Conservation (phyloP, 2,797 vertebrate genomes). For the Ciconia nigra region DNA sequence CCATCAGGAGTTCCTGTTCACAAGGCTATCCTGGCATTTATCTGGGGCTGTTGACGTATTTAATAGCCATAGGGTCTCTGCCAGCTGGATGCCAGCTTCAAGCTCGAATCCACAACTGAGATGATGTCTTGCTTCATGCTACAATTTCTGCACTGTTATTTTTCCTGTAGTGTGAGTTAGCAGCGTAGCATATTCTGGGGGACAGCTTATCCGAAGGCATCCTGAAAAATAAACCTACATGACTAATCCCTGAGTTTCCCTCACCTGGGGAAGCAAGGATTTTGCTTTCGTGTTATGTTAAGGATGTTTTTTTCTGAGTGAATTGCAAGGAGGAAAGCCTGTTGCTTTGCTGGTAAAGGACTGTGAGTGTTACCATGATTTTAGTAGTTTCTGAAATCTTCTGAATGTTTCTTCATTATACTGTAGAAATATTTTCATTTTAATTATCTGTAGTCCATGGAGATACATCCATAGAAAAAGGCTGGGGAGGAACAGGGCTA, state of each 20-base stretch:
- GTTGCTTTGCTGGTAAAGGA: neutral
- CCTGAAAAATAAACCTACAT: neutral
- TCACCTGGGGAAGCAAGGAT: neutral
- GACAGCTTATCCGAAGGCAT: neutral
- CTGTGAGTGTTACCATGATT: neutral
- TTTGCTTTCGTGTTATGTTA: neutral
- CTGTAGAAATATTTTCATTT: neutral
- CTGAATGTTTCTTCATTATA: neutral
- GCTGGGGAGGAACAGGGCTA: neutral
- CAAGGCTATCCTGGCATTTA: constrained; percentile 29
- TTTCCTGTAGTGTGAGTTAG: neutral
- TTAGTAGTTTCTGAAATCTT: neutral
- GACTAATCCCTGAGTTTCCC: neutral
- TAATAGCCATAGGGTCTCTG: neutral
- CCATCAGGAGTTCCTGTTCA: constrained; percentile 21
- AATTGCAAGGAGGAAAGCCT: neutral
- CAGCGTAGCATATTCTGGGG: rapidly evolving
- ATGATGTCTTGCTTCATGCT: neutral
- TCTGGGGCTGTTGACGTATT: neutral
- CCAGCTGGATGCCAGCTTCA: constrained; percentile 34
- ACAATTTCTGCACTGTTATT: neutral
- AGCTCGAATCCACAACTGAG: neutral
- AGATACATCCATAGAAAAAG: neutral
- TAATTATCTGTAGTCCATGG: neutral
- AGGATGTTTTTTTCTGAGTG: neutral